Percentiles rank a stretch among this genome's conserved stretches.
Evolutionary conservation across 2,113 vertebrate species (phyloP).

Genomic region (Sialia sialis): DNA sequence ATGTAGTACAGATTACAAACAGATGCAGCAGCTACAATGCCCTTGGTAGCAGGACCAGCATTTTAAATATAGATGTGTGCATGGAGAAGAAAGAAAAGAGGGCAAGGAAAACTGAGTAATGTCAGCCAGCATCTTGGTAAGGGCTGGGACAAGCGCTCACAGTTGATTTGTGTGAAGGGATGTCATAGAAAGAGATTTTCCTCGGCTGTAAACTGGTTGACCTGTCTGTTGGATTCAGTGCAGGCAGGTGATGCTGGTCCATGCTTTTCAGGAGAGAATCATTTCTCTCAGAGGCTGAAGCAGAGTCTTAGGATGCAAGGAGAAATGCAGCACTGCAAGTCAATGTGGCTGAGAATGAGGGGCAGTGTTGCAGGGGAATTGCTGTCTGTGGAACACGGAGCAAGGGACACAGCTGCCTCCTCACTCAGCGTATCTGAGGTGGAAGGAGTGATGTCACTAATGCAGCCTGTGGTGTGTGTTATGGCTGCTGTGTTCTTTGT

Average conservation of each 20-base stretch:
- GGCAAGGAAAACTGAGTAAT: not conserved
- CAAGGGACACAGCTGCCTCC: not conserved
- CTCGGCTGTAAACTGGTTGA: not conserved
- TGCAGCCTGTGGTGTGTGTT: accelerated
- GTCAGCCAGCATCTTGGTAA: not conserved
- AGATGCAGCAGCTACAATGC: not conserved
- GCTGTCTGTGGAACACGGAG: not conserved
- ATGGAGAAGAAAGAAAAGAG: not conserved
- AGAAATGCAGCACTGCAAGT: not conserved
- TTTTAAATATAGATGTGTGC: not conserved
- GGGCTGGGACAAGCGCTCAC: not conserved
- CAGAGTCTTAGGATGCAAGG: not conserved
- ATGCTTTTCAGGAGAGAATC: not conserved
- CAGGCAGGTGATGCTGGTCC: not conserved
- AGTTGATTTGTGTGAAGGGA: not conserved
- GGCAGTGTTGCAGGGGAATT: not conserved
- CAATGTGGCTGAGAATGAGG: not conserved
- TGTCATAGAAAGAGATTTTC: not conserved
- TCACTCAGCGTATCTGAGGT: not conserved
- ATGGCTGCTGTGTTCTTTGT: not conserved
- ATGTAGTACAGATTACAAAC: not conserved
- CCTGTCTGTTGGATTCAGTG: not conserved
- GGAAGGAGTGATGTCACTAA: not conserved
- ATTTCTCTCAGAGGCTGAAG: not conserved
- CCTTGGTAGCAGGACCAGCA: not conserved